Evolutionary conservation across 2,888 invertebrate genomes (phyloP), one percentile per base, ranked within the genome.

Genomic region (Watsonalla cultraria): DNA sequence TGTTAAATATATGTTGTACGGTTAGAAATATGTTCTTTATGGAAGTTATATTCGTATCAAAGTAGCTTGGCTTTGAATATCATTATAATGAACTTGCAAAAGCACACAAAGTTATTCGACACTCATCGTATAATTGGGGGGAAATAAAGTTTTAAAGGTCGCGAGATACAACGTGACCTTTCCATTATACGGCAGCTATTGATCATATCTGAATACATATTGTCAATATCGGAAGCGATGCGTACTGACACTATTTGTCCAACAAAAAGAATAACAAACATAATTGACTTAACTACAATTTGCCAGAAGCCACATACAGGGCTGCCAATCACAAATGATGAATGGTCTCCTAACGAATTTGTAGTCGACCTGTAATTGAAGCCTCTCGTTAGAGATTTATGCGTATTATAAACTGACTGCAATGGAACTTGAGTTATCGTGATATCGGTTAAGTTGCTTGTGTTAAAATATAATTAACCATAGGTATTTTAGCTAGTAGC

Each of bases 261-360:
- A 73, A 75, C 69, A 69, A 78, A 77, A 75, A 74, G 68, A 65
- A 65, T 67, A 79, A 79, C 74, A 66, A 68, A 70, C 54, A 58
- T 81, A 80, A 84, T 84, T 82, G 82, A 80, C 74, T 70, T 74
- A 70, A 68, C 64, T 69, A 70, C 74, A 74, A 78, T 84, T 82
- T 52, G 80, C 84, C 83, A 78, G 85, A 84, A 84, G 85, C 84
- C 60, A 70, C 67, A 57, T 59, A 53, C 61, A 70, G 65, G 62
- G 68, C 78, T 84, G 86, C 78, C 85, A 84, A 84, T 85, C 86
- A 84, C 62, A 46, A 61, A 68, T 78, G 76, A 79, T 85, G 79
- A 86, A 86, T 84, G 74, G 71, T 64, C 66, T 75, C 78, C 75
- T 86, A 86, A 86, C 84, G 84, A 85, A 85, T 86, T 82, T 77